A percentile compares a stretch with the other conserved stretches of the same genome.
Conservation (phyloP, 2,113 vertebrate species). For the Ailurus styani region DNA sequence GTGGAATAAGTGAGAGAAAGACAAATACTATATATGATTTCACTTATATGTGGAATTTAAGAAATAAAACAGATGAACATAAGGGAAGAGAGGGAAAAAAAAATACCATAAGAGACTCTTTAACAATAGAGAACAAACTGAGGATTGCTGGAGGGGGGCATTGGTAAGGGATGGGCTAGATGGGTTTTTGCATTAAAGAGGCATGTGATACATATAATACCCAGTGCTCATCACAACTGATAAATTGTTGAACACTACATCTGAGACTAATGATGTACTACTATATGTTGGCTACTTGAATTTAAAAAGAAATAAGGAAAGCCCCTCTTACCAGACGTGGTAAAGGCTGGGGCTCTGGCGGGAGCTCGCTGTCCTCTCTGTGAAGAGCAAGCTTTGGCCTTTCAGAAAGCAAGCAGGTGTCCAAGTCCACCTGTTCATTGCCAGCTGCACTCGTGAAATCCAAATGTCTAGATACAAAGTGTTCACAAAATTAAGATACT, state of each 20-base stretch:
- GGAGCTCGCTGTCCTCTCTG: slow-evolving; percentile 73
- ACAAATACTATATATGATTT: background rate
- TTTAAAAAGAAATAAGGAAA: background rate
- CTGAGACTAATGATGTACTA: background rate
- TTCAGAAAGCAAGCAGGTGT: slow-evolving; percentile 88
- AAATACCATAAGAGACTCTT: background rate
- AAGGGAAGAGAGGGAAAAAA: background rate
- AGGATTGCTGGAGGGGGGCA: background rate
- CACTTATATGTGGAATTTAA: background rate
- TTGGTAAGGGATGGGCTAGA: background rate
- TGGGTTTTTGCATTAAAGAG: background rate
- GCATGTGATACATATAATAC: background rate
- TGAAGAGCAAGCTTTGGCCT: slow-evolving; percentile 64
- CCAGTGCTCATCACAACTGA: background rate
- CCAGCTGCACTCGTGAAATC: slow-evolving; percentile 88
- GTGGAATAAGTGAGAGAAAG: background rate
- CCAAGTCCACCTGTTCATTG: slow-evolving; percentile 86
- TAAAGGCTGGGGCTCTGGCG: slow-evolving; percentile 74
- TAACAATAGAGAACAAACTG: background rate
- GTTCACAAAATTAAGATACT: background rate
- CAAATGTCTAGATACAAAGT: slow-evolving; percentile 81
- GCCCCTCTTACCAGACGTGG: slow-evolving; percentile 67
- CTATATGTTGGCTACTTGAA: background rate
- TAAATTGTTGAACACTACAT: background rate
- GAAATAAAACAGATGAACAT: background rate